Conservation (phyloP, 2,797 vertebrate species). For the Ataeniobius toweri region DNA sequence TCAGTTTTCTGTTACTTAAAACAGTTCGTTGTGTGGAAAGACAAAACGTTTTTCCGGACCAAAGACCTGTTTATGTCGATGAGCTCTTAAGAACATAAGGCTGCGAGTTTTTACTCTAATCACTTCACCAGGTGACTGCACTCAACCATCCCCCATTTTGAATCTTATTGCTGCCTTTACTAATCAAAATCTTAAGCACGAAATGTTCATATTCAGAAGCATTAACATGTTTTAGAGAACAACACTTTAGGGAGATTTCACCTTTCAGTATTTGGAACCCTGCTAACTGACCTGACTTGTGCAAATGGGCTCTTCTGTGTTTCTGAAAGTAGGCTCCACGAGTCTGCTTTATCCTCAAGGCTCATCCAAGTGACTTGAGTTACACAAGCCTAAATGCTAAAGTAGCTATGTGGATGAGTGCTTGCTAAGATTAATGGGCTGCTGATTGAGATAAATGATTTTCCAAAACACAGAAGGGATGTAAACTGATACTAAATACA, state of each 20-base stretch:
- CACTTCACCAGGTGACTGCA: conserved; percentile 31
- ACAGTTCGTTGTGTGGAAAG: background rate
- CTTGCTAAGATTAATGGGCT: conserved; percentile 92
- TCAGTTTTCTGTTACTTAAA: background rate
- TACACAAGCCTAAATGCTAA: conserved; percentile 92
- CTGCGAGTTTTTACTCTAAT: conserved; percentile 14
- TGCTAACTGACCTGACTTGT: conserved; percentile 83
- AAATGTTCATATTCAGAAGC: background rate
- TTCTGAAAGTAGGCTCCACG: conserved; percentile 84
- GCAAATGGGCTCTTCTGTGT: conserved; percentile 86
- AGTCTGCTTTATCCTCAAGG: conserved; percentile 89
- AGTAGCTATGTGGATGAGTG: conserved; percentile 98
- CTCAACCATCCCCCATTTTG: conserved; percentile 1
- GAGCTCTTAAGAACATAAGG: background rate
- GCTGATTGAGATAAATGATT: conserved; percentile 93
- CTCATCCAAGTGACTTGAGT: conserved; percentile 87
- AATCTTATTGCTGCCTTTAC: background rate
- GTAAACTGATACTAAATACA: conserved; percentile 47
- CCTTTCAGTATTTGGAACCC: conserved; percentile 74
- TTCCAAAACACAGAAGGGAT: conserved; percentile 74
- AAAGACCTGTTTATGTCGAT: background rate
- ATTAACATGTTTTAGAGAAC: background rate
- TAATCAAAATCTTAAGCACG: background rate
- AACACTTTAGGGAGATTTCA: background rate
- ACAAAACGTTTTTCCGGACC: background rate